phyloP scores from a whole-genome alignment of 2,888 invertebrate species.

The Metacarcinus magister region DNA sequence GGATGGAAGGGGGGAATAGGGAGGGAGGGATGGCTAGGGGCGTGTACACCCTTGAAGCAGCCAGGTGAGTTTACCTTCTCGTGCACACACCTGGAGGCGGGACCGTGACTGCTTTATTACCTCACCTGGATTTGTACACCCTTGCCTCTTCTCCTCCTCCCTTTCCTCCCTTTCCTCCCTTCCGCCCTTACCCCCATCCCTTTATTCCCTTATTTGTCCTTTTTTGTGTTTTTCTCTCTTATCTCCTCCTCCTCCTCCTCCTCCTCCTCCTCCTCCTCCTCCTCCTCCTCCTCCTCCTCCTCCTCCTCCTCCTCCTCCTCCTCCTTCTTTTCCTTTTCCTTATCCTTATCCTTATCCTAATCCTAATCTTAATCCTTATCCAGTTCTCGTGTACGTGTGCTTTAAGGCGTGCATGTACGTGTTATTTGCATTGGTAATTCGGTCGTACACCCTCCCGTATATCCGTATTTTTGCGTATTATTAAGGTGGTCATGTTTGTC shows the following conservation, averaged over 20 bases:
- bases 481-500: neutral
- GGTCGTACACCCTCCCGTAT: neutral
- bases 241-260: neutral
- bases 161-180: neutral
- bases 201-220: neutral
- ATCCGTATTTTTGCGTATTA: neutral
- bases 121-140: neutral
- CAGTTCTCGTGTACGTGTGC: neutral
- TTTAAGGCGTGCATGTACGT: neutral
- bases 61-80: slow-evolving; percentile 29
- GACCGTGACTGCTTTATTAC: slow-evolving; percentile 19
- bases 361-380: neutral
- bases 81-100: slow-evolving; percentile 8
- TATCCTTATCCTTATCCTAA: neutral
- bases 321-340: neutral
- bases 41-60: slow-evolving; percentile 51
- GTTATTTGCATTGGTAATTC: neutral
- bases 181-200: neutral
- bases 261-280: neutral
- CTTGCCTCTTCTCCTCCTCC: neutral
- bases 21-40: neutral
- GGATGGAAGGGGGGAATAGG: neutral
- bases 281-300: neutral
- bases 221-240: neutral
- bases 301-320: neutral